Evolutionary conservation across 30 jellyfish, hydroid and myxozoan species (phyloP), one percentile per base, ranked within the genome.

Genomic region (Morbakka virulenta): DNA sequence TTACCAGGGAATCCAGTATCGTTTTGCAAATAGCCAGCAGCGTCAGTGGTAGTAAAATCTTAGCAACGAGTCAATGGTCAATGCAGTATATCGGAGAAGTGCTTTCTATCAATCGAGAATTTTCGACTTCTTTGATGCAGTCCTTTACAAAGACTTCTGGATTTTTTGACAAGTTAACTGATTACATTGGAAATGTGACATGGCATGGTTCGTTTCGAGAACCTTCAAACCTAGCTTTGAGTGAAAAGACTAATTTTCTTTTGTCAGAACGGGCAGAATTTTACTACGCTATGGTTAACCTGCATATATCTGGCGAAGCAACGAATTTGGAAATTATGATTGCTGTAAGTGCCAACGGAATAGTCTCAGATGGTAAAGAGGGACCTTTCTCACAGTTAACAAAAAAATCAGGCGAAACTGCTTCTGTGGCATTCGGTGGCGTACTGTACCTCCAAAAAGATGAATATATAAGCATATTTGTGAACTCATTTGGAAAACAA

Each of bases 311-410:
- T 32, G 98, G 98, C 33, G 72, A 63, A 26, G 95, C 94, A 0
- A 65, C 85, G 13, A 63, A 67, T 69, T n/a, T 91, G 6, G 92
- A 84, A 65, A 72, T 88, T 1, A 67, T 91, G 85, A 36, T 84
- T 3, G 98, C 93, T 1, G 96, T 91, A 64, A 84, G 96, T 79
- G 86, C 91, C 0, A 82, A 69, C 77, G 69, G 52, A 30, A 57
- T 75, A 0, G 67, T 84, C 4, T 52, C 90, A 2, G 70, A 62
- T 68, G 95, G 93, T 47, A 64, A 74, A 29, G 95, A 84, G 34
- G 98, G 98, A 25, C 75, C 84, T 17, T 84, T 82, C 47, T 95
- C 87, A 13, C 70, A 85, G 53, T 32, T 91, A 64, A 84, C 96
- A 2, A 91, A 91, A 64, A 22, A 47, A 2, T 73, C 96, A 22